phyloP scores from a whole-genome alignment of 2,888 invertebrate species.

The Mesochorus sp. region DNA sequence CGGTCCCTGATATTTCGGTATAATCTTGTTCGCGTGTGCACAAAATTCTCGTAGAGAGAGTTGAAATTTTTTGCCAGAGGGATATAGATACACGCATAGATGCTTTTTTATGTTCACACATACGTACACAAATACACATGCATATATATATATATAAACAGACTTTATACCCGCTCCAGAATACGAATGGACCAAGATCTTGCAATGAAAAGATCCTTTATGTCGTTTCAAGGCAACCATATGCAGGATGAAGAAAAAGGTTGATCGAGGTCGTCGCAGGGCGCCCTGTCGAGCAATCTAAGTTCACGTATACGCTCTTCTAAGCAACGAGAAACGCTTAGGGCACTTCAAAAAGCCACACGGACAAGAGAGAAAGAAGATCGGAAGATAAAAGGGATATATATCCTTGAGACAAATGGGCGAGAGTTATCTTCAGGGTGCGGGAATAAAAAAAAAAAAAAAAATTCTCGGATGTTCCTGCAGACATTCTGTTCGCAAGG shows the following conservation, averaged over 20 bases:
- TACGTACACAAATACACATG: no score
- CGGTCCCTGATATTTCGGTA: conserved; percentile 44
- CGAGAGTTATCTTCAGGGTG: conserved; percentile 36
- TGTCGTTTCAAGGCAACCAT: conserved; percentile 44
- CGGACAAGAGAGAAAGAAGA: conserved; percentile 15
- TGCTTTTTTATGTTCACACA: background rate
- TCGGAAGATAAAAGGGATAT: conserved; percentile 64
- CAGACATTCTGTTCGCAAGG: conserved; percentile 38
- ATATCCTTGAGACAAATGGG: conserved; percentile 72
- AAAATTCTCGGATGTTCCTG: conserved; percentile 66
- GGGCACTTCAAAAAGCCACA: conserved; percentile 5
- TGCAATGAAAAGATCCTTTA: conserved; percentile 59
- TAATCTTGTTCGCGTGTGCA: conserved; percentile 58
- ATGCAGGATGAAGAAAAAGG: conserved; percentile 42
- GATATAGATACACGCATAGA: conserved; percentile 5
- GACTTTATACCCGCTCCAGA: no score
- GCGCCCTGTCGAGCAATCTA: conserved; percentile 28
- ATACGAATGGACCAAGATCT: conserved; percentile 28
- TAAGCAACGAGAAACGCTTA: conserved; percentile 27
- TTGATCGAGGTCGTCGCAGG: conserved; percentile 38
- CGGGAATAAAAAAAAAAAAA: conserved; percentile 38
- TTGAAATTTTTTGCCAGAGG: conserved; percentile 44
- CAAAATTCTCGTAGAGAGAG: conserved; percentile 33
- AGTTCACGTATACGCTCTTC: conserved; percentile 38
- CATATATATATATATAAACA: no score